A percentile compares a stretch with the other conserved stretches of the same genome.
Conservation (phyloP, 2,113 vertebrate species). For the Pavo muticus region DNA sequence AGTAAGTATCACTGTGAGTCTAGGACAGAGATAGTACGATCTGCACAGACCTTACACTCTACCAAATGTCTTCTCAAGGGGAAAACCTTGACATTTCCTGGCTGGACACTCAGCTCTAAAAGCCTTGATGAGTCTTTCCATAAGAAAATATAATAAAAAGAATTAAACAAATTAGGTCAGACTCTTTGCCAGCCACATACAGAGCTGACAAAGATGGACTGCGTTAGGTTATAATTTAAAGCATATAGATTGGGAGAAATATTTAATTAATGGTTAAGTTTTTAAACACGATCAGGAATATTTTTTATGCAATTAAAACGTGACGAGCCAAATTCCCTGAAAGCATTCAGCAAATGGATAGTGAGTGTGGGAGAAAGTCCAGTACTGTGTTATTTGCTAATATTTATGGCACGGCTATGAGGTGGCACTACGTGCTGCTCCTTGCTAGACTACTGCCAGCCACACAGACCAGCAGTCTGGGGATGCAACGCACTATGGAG, state of each 20-base stretch:
- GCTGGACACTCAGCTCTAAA: not conserved
- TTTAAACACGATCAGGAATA: not conserved
- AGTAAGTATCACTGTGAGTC: not conserved
- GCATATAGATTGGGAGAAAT: not conserved
- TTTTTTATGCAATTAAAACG: not conserved
- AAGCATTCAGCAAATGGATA: not conserved
- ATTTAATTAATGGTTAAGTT: not conserved
- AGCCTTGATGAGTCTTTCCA: not conserved
- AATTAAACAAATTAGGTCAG: constrained; percentile 3
- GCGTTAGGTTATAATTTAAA: not conserved
- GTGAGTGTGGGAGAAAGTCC: not conserved
- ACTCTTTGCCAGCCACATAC: not conserved
- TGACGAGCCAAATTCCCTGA: not conserved
- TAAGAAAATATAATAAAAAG: not conserved
- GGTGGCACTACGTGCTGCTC: not conserved
- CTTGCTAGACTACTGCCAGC: not conserved
- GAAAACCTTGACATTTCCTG: not conserved
- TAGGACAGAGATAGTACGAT: not conserved
- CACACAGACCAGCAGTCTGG: rapidly evolving
- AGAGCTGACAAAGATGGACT: not conserved
- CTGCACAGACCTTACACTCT: not conserved
- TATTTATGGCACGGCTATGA: not conserved
- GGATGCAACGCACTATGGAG: not conserved
- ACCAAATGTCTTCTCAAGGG: not conserved
- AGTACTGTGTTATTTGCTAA: not conserved